Evolutionary conservation across 2,888 invertebrate species (phyloP).

Genomic region (Thyatira batis): DNA sequence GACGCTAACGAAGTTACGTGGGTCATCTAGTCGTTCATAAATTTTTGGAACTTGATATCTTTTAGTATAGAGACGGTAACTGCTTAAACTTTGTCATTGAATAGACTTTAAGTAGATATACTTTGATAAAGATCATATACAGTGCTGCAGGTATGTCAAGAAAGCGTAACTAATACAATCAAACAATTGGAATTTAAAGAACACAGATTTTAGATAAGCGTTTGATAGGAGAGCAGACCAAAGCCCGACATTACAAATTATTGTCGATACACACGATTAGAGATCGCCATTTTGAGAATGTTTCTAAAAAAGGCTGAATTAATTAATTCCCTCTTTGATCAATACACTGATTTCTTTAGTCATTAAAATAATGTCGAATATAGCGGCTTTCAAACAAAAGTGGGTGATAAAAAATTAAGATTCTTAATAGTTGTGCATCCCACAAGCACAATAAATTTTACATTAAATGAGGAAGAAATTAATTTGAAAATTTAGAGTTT

Average conservation of each 20-base stretch:
- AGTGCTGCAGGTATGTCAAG: slow-evolving; percentile 8
- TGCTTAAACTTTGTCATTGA: too few species aligned
- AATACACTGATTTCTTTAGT: background rate
- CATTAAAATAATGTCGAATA: background rate
- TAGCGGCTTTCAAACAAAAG: background rate
- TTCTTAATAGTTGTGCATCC: background rate
- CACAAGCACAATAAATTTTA: slow-evolving; percentile 6
- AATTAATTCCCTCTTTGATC: background rate
- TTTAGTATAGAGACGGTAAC: too few species aligned
- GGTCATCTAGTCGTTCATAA: too few species aligned
- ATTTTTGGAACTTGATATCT: too few species aligned
- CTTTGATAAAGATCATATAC: too few species aligned
- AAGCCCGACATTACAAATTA: background rate
- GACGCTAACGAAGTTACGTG: too few species aligned
- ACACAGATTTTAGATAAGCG: slow-evolving; percentile 3
- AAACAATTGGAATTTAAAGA: slow-evolving; percentile 12
- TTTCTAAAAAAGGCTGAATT: background rate
- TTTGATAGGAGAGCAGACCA: background rate
- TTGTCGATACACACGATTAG: background rate
- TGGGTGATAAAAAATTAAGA: background rate
- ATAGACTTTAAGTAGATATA: too few species aligned
- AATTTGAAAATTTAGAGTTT: too few species aligned
- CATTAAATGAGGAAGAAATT: too few species aligned
- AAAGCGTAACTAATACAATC: slow-evolving; percentile 34
- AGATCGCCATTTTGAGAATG: background rate